Percentiles rank a stretch among this genome's conserved stretches.
phyloP scores from a whole-genome alignment of 2,797 vertebrate species.

The Prionace glauca region DNA sequence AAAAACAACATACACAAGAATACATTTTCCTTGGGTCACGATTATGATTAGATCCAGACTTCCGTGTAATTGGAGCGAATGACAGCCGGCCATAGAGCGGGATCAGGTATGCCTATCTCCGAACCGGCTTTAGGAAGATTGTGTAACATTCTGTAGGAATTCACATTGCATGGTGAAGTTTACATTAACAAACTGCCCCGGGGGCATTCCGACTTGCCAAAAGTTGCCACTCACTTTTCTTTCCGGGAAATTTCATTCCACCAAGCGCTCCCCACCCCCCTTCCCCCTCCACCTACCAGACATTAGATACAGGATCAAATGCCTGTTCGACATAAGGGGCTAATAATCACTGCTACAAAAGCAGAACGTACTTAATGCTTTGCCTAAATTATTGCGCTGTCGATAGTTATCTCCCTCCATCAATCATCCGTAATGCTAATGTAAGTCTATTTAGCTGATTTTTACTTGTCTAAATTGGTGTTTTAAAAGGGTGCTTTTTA shows the following conservation, averaged over 20 bases:
- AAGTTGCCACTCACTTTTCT: neutral
- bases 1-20: neutral
- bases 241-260: neutral
- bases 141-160: neutral
- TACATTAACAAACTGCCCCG: neutral
- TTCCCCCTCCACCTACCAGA: neutral
- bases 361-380: neutral
- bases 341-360: neutral
- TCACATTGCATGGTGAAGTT: neutral
- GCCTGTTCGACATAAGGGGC: neutral
- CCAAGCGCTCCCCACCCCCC: too few species aligned
- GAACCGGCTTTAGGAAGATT: neutral
- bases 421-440: neutral
- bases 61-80: conserved; percentile 1
- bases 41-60: conserved; percentile 32
- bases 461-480: neutral
- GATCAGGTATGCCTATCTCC: neutral
- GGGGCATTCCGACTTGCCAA: neutral
- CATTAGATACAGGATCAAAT: neutral
- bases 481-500: neutral
- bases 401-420: neutral
- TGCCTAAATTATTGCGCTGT: neutral
- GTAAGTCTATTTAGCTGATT: neutral
- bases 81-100: neutral
- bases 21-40: conserved; percentile 8